phyloP scores from a whole-genome alignment of 2,888 invertebrate species.

The Frankliniella intonsa region DNA sequence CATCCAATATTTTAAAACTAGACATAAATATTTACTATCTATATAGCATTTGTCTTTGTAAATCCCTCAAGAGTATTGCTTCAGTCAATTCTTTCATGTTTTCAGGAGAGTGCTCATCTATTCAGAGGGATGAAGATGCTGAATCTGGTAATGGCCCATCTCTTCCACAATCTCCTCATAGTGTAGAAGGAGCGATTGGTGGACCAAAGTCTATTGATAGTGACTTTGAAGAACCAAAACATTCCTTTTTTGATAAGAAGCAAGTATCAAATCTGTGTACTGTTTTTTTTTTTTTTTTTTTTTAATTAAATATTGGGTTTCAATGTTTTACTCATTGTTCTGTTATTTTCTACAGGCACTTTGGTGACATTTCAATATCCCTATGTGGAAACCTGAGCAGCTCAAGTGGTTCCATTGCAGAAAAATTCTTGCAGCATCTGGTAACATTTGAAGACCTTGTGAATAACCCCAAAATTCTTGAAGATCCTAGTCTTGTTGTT shows the following conservation, averaged over 20 bases:
- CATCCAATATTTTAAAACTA: no score
- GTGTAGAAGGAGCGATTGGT: conserved; percentile 69
- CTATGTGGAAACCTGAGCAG: conserved; percentile 65
- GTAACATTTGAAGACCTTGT: conserved; percentile 58
- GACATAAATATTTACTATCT: background rate
- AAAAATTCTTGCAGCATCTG: conserved; percentile 58
- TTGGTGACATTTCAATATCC: conserved; percentile 66
- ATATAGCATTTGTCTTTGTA: background rate
- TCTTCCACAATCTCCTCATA: conserved; percentile 87
- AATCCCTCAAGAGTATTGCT: background rate
- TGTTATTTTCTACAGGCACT: conserved; percentile 45
- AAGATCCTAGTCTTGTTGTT: conserved; percentile 78
- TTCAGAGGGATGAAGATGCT: conserved; percentile 74
- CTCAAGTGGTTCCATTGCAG: conserved; percentile 50
- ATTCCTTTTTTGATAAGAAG: conserved; percentile 47
- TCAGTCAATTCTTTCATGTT: conserved; percentile 16
- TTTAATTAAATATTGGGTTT: conserved; percentile 9
- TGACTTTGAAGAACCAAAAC: conserved; percentile 65
- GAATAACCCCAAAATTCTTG: conserved; percentile 62
- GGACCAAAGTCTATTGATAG: conserved; percentile 71
- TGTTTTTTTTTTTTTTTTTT: conserved; percentile 27
- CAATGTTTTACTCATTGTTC: conserved; percentile 31
- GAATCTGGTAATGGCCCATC: conserved; percentile 97
- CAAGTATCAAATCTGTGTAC: conserved; percentile 44
- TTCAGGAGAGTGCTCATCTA: conserved; percentile 26